Evolutionary conservation across 2,888 invertebrate species (phyloP), one percentile per base, ranked within the genome.

Genomic region (Drosophila subsilvestris): DNA sequence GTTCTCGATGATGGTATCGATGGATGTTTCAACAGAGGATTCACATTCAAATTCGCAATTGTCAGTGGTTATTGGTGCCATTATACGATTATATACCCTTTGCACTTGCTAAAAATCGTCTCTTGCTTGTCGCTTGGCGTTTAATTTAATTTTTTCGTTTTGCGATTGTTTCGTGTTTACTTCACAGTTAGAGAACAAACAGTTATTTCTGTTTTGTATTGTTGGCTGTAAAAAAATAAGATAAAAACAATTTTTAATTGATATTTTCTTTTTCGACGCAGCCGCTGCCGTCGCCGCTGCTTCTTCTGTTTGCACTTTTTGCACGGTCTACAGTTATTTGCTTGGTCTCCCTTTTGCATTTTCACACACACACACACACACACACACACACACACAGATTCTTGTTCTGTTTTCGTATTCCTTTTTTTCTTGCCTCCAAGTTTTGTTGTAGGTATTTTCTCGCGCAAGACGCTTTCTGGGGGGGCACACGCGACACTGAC

Each of bases 11-110:
- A 47, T 63, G 67, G 61, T 80, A 76, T 71, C 80, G 78, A 75
- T 80, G 79, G 79, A 80, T 77, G 79, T 84, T 76, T 91, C 90
- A 88, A 90, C 89, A 88, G 90, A 14, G 37, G 37, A 86, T 87
- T 90, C 90, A 91, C 89, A 91, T 91, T 89, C 91, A 83, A 90
- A 90, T 90, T 91, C 89, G 76, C 82, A 86, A 90, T 91, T 90
- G 90, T 90, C 90, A 89, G 86, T 88, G 88, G 79, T 91, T 89
- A 85, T 90, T 78, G 91, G 91, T 91, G 92, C 91, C 91, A 92
- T 92, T 91, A 91, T 92, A 92, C 75, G 90, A 37, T 74, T 78
- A 62, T 86, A n/a, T 85, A 76, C 84, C 86, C 76, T 80, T 80
- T 88, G 88, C 88, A 80, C 84, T 85, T 84, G 78, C 88, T 86